These are phyloP conservation scores for Petroica traversi DNA, from an alignment of 2,113 vertebrate species.

Conservation along the genomic window DNA sequence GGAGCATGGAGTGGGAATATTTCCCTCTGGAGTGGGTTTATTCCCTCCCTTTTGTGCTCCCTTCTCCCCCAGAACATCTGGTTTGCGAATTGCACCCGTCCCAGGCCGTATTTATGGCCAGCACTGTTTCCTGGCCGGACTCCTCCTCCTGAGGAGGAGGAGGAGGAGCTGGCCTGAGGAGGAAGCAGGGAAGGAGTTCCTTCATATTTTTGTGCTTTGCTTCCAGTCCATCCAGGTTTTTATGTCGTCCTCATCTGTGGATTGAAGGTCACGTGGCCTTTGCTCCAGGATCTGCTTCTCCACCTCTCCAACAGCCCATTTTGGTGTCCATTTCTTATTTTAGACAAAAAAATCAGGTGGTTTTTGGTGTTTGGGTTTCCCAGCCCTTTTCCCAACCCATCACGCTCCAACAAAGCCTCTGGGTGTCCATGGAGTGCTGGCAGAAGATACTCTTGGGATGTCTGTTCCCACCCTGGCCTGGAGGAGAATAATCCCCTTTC, in stretches of 20 bases:
- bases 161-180: not conserved
- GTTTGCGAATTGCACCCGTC: conserved; percentile 74
- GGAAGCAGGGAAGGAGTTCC: not conserved
- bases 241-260: accelerated
- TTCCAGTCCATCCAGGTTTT: not conserved
- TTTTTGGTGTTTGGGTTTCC: not conserved
- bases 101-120: conserved; percentile 73
- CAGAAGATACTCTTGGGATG: accelerated
- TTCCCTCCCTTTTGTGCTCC: not conserved
- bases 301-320: accelerated
- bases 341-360: not conserved
- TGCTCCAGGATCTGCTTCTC: not conserved
- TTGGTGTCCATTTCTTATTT: not conserved
- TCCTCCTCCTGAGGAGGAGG: not conserved
- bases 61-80: conserved; percentile 69
- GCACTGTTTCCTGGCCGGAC: conserved; percentile 69
- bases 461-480: accelerated
- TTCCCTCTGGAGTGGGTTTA: not conserved
- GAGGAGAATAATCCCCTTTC: not conserved
- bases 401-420: accelerated
- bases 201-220: not conserved
- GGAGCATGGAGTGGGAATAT: not conserved
- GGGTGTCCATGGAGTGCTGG: not conserved
- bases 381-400: not conserved
- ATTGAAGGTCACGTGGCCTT: accelerated